Conservation (phyloP, 2,113 vertebrate genomes). For the Scalopus aquaticus region DNA sequence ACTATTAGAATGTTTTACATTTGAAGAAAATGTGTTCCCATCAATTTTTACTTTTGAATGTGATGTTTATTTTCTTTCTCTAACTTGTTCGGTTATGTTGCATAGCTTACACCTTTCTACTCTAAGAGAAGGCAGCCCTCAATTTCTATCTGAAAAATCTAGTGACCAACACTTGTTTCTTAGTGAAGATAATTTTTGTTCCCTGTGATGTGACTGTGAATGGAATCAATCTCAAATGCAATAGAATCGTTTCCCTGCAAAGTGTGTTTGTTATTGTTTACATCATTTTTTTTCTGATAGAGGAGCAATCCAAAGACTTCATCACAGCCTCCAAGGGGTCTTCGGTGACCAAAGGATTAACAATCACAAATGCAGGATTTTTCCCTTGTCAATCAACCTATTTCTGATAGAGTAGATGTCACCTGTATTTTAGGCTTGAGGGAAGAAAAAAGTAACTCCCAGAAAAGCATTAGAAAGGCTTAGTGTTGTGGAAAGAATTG, state of each 20-base stretch:
- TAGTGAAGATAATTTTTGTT: background rate
- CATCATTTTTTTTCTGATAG: background rate
- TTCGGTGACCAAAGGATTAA: constrained; percentile 18
- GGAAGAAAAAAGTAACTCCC: background rate
- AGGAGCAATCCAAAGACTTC: background rate
- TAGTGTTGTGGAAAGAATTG: constrained; percentile 63
- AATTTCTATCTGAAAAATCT: background rate
- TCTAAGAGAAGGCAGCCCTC: background rate
- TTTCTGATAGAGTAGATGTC: background rate
- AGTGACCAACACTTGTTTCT: background rate
- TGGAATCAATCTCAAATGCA: background rate
- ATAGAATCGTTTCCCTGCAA: background rate
- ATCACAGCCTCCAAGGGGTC: background rate
- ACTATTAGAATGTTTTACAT: background rate
- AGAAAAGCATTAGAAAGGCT: constrained; percentile 46
- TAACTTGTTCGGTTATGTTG: background rate
- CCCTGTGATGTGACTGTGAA: background rate
- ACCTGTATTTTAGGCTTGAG: constrained; percentile 39
- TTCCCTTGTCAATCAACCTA: background rate
- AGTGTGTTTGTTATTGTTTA: background rate
- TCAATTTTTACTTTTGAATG: background rate
- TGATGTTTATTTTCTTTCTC: background rate
- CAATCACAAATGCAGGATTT: background rate
- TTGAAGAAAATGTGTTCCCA: background rate
- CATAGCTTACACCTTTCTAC: background rate